Conservation (phyloP, 2,888 invertebrate species). For the Elmis aenea region DNA sequence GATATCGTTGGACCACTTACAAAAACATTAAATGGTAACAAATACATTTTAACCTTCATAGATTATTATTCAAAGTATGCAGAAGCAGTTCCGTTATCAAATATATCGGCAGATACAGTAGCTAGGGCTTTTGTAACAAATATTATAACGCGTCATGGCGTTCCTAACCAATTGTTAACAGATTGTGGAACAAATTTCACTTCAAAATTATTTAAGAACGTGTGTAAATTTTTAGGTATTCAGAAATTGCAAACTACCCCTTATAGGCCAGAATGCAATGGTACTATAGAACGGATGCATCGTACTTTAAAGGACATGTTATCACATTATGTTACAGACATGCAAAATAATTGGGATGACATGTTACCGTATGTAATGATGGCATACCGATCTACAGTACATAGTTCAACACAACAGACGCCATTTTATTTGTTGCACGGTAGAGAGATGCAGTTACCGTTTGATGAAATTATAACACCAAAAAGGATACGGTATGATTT, state of each 20-base stretch:
- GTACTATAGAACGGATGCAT: slow-evolving; percentile 32
- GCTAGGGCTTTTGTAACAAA: slow-evolving; percentile 25
- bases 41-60: slow-evolving; percentile 30
- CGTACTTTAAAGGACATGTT: slow-evolving; percentile 28
- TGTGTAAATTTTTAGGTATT: slow-evolving; percentile 26
- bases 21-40: slow-evolving; percentile 22
- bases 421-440: slow-evolving; percentile 26
- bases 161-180: slow-evolving; percentile 28
- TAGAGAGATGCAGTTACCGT: slow-evolving; percentile 24
- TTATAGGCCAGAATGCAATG: slow-evolving; percentile 33
- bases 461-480: slow-evolving; percentile 16
- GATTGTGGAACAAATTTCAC: slow-evolving; percentile 31
- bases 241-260: slow-evolving; percentile 27
- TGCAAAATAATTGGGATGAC: slow-evolving; percentile 29
- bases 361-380: slow-evolving; percentile 29
- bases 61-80: slow-evolving; percentile 29
- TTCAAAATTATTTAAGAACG: slow-evolving; percentile 25
- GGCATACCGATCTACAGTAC: slow-evolving; percentile 21
- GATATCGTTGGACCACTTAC: slow-evolving; percentile 32
- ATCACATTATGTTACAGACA: slow-evolving; percentile 25
- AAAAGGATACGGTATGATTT: slow-evolving; percentile 15
- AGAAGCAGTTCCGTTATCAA: slow-evolving; percentile 29
- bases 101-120: slow-evolving; percentile 27
- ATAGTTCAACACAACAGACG: slow-evolving; percentile 21
- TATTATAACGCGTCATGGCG: slow-evolving; percentile 28